Evolutionary conservation across 2,888 invertebrate genomes (phyloP).

Genomic region (Ellobium chinense): DNA sequence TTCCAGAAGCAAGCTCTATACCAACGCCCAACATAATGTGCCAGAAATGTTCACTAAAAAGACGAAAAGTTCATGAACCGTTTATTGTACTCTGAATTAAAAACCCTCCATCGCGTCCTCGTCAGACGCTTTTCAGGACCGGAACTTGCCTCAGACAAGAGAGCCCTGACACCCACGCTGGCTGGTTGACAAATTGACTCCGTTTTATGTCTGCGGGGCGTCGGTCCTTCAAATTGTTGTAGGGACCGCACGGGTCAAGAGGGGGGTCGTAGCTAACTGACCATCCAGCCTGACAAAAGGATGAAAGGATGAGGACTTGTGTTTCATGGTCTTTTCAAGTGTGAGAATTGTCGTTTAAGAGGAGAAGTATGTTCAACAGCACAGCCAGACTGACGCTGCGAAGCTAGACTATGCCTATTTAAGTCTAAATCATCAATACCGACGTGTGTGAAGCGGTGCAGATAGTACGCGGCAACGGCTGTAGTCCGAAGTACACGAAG

Average conservation of each 20-base stretch:
- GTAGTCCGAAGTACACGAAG: too few species aligned
- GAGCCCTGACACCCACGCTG: neutral
- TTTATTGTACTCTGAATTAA: neutral
- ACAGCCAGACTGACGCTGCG: too few species aligned
- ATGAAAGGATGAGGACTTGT: neutral
- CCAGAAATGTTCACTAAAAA: neutral
- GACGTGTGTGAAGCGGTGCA: too few species aligned
- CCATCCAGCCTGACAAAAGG: constrained; percentile 6
- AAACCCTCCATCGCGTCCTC: neutral
- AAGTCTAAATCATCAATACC: too few species aligned
- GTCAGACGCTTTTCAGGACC: neutral
- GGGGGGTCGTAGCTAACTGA: neutral
- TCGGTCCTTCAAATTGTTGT: neutral
- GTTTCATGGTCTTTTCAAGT: neutral
- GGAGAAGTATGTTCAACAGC: too few species aligned
- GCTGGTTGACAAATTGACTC: constrained; percentile 25
- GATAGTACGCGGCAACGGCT: too few species aligned
- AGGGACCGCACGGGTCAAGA: neutral
- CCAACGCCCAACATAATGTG: neutral
- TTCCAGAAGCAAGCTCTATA: too few species aligned
- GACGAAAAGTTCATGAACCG: neutral
- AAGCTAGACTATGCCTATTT: too few species aligned
- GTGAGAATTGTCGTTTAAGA: neutral
- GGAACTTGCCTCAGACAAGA: neutral
- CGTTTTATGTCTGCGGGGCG: constrained; percentile 3